These are phyloP conservation scores for Malurus alboscapulatus DNA, from an alignment of 2,113 vertebrate genomes.

Conservation along the genomic window DNA sequence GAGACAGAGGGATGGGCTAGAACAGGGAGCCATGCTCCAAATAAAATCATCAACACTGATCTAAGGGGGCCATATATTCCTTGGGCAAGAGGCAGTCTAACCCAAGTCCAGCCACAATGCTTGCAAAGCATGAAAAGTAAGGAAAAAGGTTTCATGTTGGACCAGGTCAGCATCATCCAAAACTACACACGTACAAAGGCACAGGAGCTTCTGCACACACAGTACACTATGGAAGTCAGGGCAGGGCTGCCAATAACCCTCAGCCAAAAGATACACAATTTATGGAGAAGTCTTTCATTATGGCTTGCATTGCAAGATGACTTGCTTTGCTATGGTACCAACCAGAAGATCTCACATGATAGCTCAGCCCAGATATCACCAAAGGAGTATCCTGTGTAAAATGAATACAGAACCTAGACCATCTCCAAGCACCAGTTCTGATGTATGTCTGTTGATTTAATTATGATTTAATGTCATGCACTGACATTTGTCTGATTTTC, in stretches of 20 bases:
- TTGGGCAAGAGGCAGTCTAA: neutral
- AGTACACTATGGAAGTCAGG: accelerated
- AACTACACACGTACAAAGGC: neutral
- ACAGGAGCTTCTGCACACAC: neutral
- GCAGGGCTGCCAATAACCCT: neutral
- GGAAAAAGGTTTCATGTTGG: neutral
- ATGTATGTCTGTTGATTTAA: conserved; percentile 8
- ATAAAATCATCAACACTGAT: neutral
- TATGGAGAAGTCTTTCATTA: neutral
- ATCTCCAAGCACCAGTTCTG: neutral
- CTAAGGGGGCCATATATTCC: neutral
- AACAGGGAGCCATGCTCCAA: neutral
- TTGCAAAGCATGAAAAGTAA: neutral
- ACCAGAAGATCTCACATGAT: neutral
- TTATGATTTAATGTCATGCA: conserved; percentile 8
- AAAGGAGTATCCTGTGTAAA: neutral
- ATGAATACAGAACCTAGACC: neutral
- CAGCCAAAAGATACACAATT: neutral
- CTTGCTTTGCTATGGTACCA: neutral
- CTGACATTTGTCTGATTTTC: neutral
- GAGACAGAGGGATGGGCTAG: neutral
- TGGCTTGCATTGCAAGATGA: neutral
- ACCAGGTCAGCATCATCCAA: neutral
- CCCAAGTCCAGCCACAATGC: neutral
- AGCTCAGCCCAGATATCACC: neutral